Conservation (phyloP, 2,797 vertebrate species). For the Brachyalestes nurse region DNA sequence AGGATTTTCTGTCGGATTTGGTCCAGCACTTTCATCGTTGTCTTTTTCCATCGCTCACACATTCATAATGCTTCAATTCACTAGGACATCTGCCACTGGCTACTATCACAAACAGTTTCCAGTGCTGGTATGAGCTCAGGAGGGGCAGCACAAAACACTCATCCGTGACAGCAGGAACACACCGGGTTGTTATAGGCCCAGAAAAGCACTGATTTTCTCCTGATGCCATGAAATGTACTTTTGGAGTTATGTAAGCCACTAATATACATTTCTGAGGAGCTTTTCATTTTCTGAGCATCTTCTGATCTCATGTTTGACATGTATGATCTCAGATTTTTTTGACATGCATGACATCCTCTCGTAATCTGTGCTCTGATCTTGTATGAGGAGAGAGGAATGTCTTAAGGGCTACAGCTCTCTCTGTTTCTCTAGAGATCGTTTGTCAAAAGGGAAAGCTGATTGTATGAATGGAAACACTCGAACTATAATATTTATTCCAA, state of each 20-base stretch:
- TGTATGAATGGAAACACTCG: not conserved
- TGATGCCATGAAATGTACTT: not conserved
- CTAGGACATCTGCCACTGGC: constrained; percentile 28
- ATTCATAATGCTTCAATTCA: constrained; percentile 62
- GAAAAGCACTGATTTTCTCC: not conserved
- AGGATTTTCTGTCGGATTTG: constrained; percentile 58
- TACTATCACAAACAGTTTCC: not conserved
- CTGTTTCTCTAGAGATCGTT: not conserved
- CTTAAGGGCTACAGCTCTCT: constrained; percentile 11
- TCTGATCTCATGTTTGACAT: constrained; percentile 10
- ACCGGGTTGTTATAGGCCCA: constrained; percentile 12
- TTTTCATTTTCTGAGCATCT: not conserved
- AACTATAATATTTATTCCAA: not conserved
- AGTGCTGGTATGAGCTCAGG: not conserved
- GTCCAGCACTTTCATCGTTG: constrained; percentile 61
- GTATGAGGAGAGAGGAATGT: not conserved
- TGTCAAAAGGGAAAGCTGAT: not conserved
- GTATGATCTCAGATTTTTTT: not conserved
- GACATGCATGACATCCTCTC: not conserved
- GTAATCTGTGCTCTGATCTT: constrained; percentile 12
- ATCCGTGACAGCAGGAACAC: not conserved
- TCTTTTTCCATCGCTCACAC: constrained; percentile 53
- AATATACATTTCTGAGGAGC: constrained; percentile 7
- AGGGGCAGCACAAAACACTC: constrained; percentile 48
- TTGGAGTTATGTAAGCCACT: not conserved